A percentile compares a stretch with the other conserved stretches of the same genome.
phyloP scores from a whole-genome alignment of 1,140 invertebrate genomes.

The Macrosteles quadrilineatus region DNA sequence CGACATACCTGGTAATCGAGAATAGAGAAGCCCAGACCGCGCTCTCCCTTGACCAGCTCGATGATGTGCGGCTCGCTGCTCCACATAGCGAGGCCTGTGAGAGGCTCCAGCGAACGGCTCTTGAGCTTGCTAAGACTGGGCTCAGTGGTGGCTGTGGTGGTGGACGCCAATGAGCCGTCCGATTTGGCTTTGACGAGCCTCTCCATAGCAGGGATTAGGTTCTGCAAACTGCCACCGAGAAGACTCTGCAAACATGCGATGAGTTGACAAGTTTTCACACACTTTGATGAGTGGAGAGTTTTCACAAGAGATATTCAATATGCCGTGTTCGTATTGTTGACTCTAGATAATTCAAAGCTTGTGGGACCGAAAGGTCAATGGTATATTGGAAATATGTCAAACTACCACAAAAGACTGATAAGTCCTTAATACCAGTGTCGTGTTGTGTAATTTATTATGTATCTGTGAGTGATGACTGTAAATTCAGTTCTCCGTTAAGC shows the following conservation, averaged over 20 bases:
- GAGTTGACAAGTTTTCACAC: too few species aligned
- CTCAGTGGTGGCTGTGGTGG: constrained; percentile 68
- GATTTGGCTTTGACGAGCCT: constrained; percentile 96
- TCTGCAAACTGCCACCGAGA: constrained; percentile 77
- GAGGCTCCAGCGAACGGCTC: constrained; percentile 91
- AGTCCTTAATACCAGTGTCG: too few species aligned
- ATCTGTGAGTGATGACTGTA: too few species aligned
- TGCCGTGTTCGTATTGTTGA: too few species aligned
- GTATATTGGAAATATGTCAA: too few species aligned
- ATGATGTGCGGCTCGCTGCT: constrained; percentile 95
- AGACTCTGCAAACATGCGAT: constrained; percentile 61
- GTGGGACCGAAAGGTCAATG: too few species aligned
- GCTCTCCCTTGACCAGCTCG: constrained; percentile 93
- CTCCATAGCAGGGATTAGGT: constrained; percentile 78
- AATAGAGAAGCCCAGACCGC: constrained; percentile 98
- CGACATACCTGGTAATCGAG: constrained; percentile 92
- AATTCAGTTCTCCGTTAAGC: too few species aligned
- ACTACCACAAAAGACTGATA: too few species aligned
- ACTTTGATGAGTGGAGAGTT: too few species aligned
- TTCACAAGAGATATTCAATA: too few species aligned
- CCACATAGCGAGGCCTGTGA: constrained; percentile 99
- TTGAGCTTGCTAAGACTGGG: constrained; percentile 77
- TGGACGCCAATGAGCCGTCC: constrained; percentile 87
- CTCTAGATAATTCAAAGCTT: too few species aligned
- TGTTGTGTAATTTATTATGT: too few species aligned